Conservation (phyloP, 2,797 vertebrate genomes). For the Amazonetta brasiliensis region DNA sequence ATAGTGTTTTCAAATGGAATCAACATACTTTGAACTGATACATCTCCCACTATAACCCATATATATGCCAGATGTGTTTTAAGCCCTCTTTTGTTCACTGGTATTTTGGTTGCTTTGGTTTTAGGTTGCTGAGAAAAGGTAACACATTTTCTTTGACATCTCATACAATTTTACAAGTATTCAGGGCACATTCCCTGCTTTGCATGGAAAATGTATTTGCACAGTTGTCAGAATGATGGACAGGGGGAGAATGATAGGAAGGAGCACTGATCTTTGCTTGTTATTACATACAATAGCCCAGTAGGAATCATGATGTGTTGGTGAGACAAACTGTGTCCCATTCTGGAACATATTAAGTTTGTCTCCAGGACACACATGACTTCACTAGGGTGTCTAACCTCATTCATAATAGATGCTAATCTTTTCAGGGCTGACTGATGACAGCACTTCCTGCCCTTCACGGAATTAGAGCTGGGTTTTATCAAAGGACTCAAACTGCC, state of each 20-base stretch:
- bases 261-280: constrained; percentile 80
- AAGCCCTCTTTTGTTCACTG: constrained; percentile 48
- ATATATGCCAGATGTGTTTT: constrained; percentile 33
- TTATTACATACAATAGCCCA: constrained; percentile 90
- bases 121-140: constrained; percentile 73
- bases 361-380: constrained; percentile 96
- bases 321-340: constrained; percentile 90
- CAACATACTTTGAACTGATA: constrained; percentile 27
- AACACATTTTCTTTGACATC: constrained; percentile 76
- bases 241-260: constrained; percentile 83
- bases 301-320: constrained; percentile 83
- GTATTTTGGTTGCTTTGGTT: constrained; percentile 72
- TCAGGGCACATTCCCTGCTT: constrained; percentile 80
- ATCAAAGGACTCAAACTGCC: constrained; percentile 98
- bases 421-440: constrained; percentile 98
- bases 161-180: constrained; percentile 77
- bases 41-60: constrained; percentile 12
- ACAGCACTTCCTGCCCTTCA: constrained; percentile 97
- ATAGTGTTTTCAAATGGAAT: constrained; percentile 65
- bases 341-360: constrained; percentile 96
- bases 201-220: constrained; percentile 91
- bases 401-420: constrained; percentile 99
- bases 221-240: constrained; percentile 92
- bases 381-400: constrained; percentile 93
- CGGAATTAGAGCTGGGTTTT: constrained; percentile 94